These are phyloP conservation scores for Lithophane leautieri DNA, from an alignment of 2,888 invertebrate species.

Conservation along the genomic window DNA sequence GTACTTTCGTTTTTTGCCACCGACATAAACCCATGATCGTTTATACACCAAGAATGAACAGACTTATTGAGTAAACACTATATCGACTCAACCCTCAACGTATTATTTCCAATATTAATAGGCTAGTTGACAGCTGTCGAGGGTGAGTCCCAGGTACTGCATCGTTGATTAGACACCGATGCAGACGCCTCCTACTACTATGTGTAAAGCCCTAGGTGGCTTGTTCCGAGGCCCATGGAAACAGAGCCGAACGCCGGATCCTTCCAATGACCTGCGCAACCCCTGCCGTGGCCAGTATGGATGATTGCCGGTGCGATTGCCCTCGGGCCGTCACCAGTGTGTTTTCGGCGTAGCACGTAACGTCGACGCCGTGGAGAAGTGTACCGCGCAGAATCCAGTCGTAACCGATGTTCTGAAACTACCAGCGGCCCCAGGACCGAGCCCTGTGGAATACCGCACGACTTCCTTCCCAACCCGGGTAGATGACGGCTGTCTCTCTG, in stretches of 20 bases:
- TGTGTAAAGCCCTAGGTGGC: too few relatives aligned
- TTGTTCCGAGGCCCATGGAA: not conserved
- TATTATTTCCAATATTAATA: too few relatives aligned
- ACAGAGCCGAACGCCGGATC: not conserved
- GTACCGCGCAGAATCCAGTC: not conserved
- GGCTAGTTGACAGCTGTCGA: too few relatives aligned
- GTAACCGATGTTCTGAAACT: too few relatives aligned
- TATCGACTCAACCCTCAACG: too few relatives aligned
- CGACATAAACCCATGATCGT: too few relatives aligned
- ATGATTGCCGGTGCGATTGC: not conserved
- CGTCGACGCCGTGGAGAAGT: too few relatives aligned
- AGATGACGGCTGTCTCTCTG: not conserved
- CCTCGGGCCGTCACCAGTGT: not conserved
- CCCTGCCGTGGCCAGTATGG: not conserved
- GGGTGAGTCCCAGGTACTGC: too few relatives aligned
- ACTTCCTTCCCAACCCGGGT: not conserved
- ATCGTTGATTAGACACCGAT: too few relatives aligned
- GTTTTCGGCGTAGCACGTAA: not conserved
- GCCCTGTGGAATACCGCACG: not conserved
- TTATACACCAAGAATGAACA: not conserved
- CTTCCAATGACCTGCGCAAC: not conserved
- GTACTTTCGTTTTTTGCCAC: too few relatives aligned
- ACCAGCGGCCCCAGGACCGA: not conserved
- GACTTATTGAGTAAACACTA: too few relatives aligned
- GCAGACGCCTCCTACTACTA: too few relatives aligned